Evolutionary conservation across 2,113 vertebrate genomes (phyloP), one percentile per base, ranked within the genome.

Genomic region (Caretta caretta): DNA sequence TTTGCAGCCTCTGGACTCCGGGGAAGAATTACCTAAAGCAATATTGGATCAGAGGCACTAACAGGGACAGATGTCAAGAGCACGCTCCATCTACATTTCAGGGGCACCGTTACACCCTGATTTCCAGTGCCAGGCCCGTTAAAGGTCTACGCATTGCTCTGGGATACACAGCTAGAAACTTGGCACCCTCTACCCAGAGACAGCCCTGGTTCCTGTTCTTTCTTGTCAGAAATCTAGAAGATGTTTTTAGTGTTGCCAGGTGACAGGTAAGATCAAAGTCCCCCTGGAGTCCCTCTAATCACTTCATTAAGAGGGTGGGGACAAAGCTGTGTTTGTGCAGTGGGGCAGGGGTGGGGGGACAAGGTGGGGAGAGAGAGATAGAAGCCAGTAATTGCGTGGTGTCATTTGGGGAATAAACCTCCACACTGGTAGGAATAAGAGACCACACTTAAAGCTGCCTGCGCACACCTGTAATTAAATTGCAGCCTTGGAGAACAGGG

Each of bases 261-360:
- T 88, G 92, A 94, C 94, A 78, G 78, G 79, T 59, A 86, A 87
- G 96, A 42, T 0, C 35, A 5, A 6, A 84, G 96, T 87, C 95
- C 76, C 78, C 1, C 42, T 14, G 88, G 90, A 90, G 80, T 48
- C 82, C 93, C 46, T 53, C 93, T 95, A 87, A 97, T 89, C 72
- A 16, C 96, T 96, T 98, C 92, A 51, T 98, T 94, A 94, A 72
- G 90, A 3, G 7, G 75, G 83, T 24, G 59, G 56, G 51, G 83
- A 84, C 1, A 69, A 89, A 86, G 83, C 81, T 59, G 82, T 7
- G 91, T 29, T 72, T 89, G 91, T n/a, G 87, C 54, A 84, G 54
- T 3, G 2, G 69, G 92, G 86, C 17, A n/a, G 62, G 16, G 35
- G 62, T n/a, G 82, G 80, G 91, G 69, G 29, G 91, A 81, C 48